A percentile compares a stretch with the other conserved stretches of the same genome.
Conservation (phyloP, 2,113 vertebrate genomes). For the Tapirus terrestris region DNA sequence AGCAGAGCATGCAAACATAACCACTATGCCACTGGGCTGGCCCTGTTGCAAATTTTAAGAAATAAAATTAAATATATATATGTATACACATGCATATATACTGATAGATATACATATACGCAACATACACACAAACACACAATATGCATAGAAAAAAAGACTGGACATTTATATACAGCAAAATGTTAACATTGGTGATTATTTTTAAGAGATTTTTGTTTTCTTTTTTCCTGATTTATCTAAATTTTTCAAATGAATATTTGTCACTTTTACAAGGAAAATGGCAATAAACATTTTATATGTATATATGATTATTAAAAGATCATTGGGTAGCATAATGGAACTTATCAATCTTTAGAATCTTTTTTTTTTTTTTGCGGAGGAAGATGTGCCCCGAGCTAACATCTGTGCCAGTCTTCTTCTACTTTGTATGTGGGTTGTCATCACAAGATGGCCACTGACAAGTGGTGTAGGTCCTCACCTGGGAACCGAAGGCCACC, state of each 20-base stretch:
- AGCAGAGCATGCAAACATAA: too few relatives aligned
- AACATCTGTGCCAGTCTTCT: too few relatives aligned
- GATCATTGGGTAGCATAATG: neutral
- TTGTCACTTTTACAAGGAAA: conserved; percentile 17
- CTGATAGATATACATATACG: neutral
- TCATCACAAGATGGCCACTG: too few relatives aligned
- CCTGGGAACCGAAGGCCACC: too few relatives aligned
- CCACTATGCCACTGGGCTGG: too few relatives aligned
- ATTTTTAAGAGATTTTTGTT: neutral
- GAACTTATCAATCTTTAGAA: neutral
- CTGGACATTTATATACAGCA: neutral
- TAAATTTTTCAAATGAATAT: conserved; percentile 34
- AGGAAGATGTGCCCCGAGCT: too few relatives aligned
- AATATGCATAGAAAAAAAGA: neutral
- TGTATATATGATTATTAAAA: neutral
- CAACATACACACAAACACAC: neutral
- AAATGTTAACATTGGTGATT: conserved; percentile 22
- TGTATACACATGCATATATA: neutral
- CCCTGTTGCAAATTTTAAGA: conserved; percentile 40
- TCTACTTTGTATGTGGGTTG: too few relatives aligned
- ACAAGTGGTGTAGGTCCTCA: too few relatives aligned
- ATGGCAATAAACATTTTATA: neutral
- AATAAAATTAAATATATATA: conserved; percentile 45
- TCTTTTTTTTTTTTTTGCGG: neutral
- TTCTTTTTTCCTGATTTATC: neutral